These are phyloP conservation scores for Heliangelus exortis DNA, from an alignment of 2,797 vertebrate species.

Conservation along the genomic window DNA sequence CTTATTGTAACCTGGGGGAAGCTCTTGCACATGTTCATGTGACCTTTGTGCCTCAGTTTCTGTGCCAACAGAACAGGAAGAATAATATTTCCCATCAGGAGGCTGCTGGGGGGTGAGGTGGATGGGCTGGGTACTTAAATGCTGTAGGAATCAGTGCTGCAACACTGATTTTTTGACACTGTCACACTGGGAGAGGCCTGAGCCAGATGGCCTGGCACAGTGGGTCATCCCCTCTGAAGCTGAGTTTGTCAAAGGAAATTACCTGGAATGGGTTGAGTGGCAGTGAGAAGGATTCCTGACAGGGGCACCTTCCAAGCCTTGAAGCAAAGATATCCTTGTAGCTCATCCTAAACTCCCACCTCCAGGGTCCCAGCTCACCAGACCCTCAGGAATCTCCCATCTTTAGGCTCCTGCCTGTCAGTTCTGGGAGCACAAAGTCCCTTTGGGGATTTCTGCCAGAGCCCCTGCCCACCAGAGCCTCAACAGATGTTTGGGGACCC, in stretches of 20 bases:
- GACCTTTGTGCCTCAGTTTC: neutral
- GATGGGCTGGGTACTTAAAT: neutral
- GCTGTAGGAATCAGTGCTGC: neutral
- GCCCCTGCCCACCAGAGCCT: neutral
- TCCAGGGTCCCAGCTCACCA: neutral
- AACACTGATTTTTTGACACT: neutral
- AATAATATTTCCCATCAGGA: neutral
- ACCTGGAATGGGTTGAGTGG: neutral
- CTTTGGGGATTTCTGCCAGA: neutral
- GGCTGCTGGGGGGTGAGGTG: neutral
- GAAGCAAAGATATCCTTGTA: neutral
- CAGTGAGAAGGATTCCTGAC: neutral
- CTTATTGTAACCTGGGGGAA: neutral
- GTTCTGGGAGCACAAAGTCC: neutral
- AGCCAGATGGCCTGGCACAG: conserved; percentile 41
- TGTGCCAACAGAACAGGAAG: neutral
- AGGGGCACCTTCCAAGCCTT: neutral
- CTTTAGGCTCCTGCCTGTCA: neutral
- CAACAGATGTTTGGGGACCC: neutral
- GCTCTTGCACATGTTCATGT: neutral
- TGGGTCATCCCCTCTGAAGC: neutral
- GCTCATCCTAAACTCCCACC: neutral
- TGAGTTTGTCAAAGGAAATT: conserved; percentile 33
- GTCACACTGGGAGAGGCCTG: neutral
- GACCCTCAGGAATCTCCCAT: neutral